Evolutionary conservation across 2,113 vertebrate genomes (phyloP).

Genomic region (Lagenorhynchus albirostris): DNA sequence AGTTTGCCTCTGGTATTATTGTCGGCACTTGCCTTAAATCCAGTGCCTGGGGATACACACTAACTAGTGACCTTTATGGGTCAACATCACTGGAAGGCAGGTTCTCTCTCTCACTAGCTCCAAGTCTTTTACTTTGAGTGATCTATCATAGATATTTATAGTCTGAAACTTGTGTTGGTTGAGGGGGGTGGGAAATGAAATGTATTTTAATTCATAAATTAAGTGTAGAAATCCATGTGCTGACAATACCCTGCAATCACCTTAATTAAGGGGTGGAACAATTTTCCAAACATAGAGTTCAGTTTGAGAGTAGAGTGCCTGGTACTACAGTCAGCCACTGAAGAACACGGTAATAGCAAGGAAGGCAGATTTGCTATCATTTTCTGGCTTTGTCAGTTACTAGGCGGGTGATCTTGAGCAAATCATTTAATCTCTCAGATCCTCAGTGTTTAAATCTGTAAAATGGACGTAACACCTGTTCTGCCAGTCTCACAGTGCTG

Average conservation of each 20-base stretch:
- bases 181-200: neutral
- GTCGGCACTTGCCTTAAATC: neutral
- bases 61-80: neutral
- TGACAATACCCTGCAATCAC: neutral
- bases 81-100: neutral
- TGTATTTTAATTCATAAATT: constrained; percentile 24
- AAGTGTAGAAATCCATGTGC: neutral
- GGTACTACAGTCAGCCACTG: neutral
- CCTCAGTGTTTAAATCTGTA: neutral
- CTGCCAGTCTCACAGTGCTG: neutral
- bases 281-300: neutral
- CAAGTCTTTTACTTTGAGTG: neutral
- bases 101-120: neutral
- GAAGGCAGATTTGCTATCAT: neutral
- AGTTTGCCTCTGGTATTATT: neutral
- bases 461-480: neutral
- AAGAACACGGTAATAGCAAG: neutral
- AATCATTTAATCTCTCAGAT: neutral
- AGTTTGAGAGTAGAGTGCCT: neutral
- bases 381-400: neutral
- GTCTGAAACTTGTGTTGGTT: neutral
- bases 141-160: neutral
- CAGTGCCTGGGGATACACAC: neutral
- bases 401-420: neutral
- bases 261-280: neutral